Conservation (phyloP, 2,797 vertebrate genomes). For the Enteromius treurensis region DNA sequence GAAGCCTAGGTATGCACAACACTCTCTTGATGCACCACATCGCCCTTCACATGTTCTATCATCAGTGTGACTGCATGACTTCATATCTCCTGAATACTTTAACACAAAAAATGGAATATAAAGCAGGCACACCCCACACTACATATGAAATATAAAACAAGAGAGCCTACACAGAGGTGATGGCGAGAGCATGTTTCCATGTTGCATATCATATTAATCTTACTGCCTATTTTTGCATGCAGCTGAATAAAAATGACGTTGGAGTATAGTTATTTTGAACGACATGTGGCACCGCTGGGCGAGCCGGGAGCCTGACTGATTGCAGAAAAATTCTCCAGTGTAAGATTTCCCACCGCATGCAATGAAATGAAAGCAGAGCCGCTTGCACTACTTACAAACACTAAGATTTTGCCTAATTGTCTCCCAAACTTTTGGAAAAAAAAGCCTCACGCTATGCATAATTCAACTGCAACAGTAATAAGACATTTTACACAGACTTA, state of each 20-base stretch:
- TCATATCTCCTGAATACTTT: conserved; percentile 33
- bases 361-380: conserved; percentile 1
- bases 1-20: neutral
- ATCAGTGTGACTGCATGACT: conserved; percentile 5
- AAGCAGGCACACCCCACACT: neutral
- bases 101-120: conserved; percentile 20
- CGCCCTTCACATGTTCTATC: conserved; percentile 23
- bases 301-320: conserved; percentile 4
- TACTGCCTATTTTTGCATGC: conserved; percentile 16
- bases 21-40: neutral
- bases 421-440: neutral
- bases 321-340: conserved; percentile 19
- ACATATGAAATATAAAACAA: conserved; percentile 28
- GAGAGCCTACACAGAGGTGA: conserved; percentile 3
- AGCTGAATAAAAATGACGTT: conserved; percentile 33
- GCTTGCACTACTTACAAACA: neutral
- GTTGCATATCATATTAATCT: conserved; percentile 4
- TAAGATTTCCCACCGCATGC: conserved; percentile 22
- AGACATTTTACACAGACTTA: neutral
- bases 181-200: neutral
- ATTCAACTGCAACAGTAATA: neutral
- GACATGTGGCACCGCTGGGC: conserved; percentile 8
- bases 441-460: neutral
- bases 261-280: conserved; percentile 25
- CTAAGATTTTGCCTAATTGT: neutral